A percentile compares a stretch with the other conserved stretches of the same genome.
Evolutionary conservation across 2,113 vertebrate species (phyloP).

Genomic region (Coptodon rendalli): DNA sequence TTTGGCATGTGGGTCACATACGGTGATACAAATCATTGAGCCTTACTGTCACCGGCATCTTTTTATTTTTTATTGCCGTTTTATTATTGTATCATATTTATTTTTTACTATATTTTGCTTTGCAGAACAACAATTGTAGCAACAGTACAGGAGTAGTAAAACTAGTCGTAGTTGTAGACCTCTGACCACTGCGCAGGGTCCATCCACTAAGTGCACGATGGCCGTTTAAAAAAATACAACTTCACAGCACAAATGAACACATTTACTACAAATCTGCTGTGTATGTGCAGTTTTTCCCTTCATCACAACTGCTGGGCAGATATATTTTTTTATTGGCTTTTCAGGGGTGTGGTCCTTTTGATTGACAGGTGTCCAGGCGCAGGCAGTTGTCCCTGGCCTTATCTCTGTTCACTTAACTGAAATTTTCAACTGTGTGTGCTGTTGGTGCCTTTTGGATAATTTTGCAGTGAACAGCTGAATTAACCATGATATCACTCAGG

Average conservation of each 20-base stretch:
- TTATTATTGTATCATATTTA: background rate
- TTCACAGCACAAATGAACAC: background rate
- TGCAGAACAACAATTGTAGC: accelerated
- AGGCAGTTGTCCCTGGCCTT: accelerated
- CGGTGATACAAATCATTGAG: background rate
- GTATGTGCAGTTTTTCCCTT: background rate
- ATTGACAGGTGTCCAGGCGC: background rate
- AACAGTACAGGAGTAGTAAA: accelerated
- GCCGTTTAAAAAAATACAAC: background rate
- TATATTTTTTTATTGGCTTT: background rate
- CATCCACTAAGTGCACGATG: background rate
- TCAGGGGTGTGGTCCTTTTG: background rate
- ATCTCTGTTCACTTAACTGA: background rate
- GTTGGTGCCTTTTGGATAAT: accelerated
- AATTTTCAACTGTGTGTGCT: background rate
- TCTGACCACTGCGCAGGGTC: background rate
- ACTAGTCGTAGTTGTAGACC: background rate
- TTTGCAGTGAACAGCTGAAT: background rate
- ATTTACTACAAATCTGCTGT: background rate
- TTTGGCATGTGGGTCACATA: background rate
- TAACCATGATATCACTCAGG: accelerated
- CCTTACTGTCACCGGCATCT: accelerated
- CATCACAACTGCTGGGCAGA: accelerated
- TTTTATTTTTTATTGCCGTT: accelerated
- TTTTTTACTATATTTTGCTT: background rate